Base-by-base conservation (phyloP, 2,113 vertebrate species). In the Martes martes region DNA sequence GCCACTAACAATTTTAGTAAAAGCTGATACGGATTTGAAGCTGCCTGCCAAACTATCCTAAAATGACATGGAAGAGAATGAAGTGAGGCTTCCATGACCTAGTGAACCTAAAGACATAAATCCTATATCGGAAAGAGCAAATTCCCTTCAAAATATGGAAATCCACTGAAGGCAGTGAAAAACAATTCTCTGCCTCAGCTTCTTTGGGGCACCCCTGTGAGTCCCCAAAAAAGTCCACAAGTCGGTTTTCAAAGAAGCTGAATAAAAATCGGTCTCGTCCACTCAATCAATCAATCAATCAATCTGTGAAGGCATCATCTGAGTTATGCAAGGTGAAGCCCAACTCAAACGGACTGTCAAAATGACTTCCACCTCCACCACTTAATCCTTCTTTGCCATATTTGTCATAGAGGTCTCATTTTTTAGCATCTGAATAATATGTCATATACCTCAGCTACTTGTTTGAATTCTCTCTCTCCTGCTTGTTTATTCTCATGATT, bases 261-360 rank as follows among this genome's bases (percentile, higher is more conserved):
- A 99, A 99, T 63, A 99, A 99, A 98, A 99, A 99, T 19, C 99
- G 99, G 98, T 99, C 99, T 98, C 99, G 98, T 98, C 19, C 55
- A 57, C 18, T 19, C 6, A 55, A 4, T 52, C 50, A 52, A 16
- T 9, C 52, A 55, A 55, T 18, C 52, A 55, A 6, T 55, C 52
- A 55, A 18, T 55, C 52, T 55, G 57, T 99, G 96, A 99, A 99
- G 97, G 99, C 99, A 42, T 99, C 99, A 0, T 99, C 99, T 86
- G 99, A 99, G 97, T 99, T 99, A 95, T 99, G 99, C 99, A 99
- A 99, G 99, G 99, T 99, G 98, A 99, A 99, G 98, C 98, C 98
- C 92, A 98, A 99, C 19, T 98, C 98, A 93, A 99, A 99, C 0
- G 98, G 98, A 80, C 96, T 99, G 95, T 99, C 99, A 1, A 98